Evolutionary conservation across 2,113 vertebrate genomes (phyloP), one percentile per base, ranked within the genome.

Genomic region (Equus quagga): DNA sequence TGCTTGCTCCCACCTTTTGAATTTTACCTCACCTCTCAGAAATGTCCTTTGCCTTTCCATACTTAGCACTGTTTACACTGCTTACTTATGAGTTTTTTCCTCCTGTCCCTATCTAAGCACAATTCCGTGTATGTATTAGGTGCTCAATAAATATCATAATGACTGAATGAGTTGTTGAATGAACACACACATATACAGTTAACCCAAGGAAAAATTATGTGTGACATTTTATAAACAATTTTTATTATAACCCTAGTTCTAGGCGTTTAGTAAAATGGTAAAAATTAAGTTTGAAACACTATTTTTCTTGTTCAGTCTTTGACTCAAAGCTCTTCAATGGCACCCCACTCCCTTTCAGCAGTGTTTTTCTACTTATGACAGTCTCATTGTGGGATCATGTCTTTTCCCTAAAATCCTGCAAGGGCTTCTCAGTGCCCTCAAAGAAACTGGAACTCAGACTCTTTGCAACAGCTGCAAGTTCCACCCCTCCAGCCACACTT

Each of bases 21-120:
- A 70, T 80, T 75, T 82, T 54, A 73, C 23, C 11, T 41, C 31
- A 70, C 8, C 0, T 78, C 36, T 79, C 51, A 81, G 58, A 88
- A 88, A 60, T 80, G 18, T 44, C 36, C 69, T 92, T 94, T 80
- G 62, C 65, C 21, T 91, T 89, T 89, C 24, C 78, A 41, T 11
- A 65, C 62, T 92, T 60, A 73, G 69, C 4, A 44, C 41, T 75
- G 91, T 72, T 90, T 79, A 49, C 9, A 44, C 0, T 94, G 36
- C 9, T 96, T 33, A n/a, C 90, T 62, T 90, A 28, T 75, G 84
- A 90, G n/a, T 54, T 91, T 75, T 91, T 31, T 65, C 49, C 21
- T 87, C n/a, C 64, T 18, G 6, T 26, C 33, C 33, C 33, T 33
- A 5, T 78, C 41, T 54, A 72, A 70, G 26, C 11, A 44, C 10